These are phyloP conservation scores for Gastrophryne carolinensis DNA, from an alignment of 2,797 vertebrate species.

Conservation along the genomic window DNA sequence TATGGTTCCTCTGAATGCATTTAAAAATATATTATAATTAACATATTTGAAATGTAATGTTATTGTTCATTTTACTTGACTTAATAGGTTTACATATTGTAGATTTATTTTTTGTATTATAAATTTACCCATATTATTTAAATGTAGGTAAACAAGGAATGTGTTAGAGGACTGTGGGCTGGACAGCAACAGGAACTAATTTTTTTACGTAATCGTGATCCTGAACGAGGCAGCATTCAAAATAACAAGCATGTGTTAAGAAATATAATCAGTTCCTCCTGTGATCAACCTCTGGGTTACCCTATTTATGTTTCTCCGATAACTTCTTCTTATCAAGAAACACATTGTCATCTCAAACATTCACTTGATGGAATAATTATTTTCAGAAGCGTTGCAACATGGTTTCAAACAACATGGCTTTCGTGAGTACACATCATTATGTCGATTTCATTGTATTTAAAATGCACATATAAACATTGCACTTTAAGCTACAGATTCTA, in stretches of 20 bases:
- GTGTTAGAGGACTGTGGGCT: slow-evolving; percentile 94
- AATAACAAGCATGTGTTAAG: slow-evolving; percentile 95
- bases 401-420: slow-evolving; percentile 90
- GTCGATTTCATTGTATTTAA: too few relatives aligned
- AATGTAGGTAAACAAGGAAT: slow-evolving; percentile 91
- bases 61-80: too few relatives aligned
- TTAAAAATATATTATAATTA: too few relatives aligned
- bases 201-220: slow-evolving; percentile 93
- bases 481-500: too few relatives aligned
- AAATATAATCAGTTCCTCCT: slow-evolving; percentile 96
- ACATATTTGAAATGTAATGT: too few relatives aligned
- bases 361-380: slow-evolving; percentile 88
- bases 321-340: slow-evolving; percentile 91
- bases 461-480: too few relatives aligned
- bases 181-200: slow-evolving; percentile 96
- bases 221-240: slow-evolving; percentile 96
- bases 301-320: slow-evolving; percentile 96
- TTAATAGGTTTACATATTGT: too few relatives aligned
- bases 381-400: slow-evolving; percentile 80
- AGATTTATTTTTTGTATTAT: too few relatives aligned
- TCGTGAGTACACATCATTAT: too few relatives aligned
- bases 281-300: slow-evolving; percentile 96
- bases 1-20: too few relatives aligned
- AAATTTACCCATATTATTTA: not conserved
- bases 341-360: slow-evolving; percentile 82